phyloP scores from a whole-genome alignment of 2,113 vertebrate genomes.

The Strix uralensis region DNA sequence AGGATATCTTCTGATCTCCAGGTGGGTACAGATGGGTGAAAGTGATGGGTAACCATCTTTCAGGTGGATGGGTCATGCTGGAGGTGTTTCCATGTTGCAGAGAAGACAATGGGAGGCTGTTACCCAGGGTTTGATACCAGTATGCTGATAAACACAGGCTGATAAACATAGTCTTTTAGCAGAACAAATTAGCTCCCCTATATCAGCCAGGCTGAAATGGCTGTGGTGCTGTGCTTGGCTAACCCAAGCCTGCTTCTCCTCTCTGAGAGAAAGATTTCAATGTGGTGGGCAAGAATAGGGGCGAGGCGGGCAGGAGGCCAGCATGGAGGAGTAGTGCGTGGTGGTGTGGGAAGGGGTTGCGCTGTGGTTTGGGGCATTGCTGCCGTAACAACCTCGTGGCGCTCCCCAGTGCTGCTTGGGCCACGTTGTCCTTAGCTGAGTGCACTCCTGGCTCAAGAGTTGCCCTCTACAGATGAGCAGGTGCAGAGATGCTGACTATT shows the following conservation, averaged over 20 bases:
- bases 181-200: neutral
- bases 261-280: neutral
- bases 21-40: neutral
- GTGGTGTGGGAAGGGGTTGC: neutral
- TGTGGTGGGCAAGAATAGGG: neutral
- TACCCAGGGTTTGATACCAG: neutral
- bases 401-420: too few relatives aligned
- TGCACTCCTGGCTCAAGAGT: fast-evolving
- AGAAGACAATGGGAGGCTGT: neutral
- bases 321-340: fast-evolving
- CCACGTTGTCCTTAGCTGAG: fast-evolving
- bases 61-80: neutral
- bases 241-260: neutral
- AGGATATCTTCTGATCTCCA: neutral
- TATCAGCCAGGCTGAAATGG: neutral
- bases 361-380: neutral
- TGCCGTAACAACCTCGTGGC: neutral
- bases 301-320: neutral
- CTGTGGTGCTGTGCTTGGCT: neutral
- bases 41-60: neutral
- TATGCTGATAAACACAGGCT: neutral
- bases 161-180: neutral
- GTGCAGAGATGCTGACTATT: neutral
- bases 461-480: neutral
- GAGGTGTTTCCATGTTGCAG: neutral